Conservation (phyloP, 2,113 vertebrate genomes). For the Nothocercus julius region DNA sequence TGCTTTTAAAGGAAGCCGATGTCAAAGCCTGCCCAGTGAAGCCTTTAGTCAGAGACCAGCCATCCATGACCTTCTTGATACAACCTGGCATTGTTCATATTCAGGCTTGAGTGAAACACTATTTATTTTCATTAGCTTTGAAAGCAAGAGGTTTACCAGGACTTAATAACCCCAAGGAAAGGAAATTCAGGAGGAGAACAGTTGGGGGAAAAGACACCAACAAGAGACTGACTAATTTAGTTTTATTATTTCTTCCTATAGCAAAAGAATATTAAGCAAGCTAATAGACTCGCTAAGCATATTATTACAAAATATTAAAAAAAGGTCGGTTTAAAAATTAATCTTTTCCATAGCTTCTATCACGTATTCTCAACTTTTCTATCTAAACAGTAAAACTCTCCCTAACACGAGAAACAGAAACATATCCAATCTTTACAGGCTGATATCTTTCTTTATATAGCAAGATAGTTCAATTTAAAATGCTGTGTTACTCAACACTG, state of each 20-base stretch:
- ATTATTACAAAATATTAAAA: not conserved
- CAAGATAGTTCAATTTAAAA: slow-evolving; percentile 39
- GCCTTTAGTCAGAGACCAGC: not conserved
- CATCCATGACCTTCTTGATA: not conserved
- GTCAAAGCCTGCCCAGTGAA: not conserved
- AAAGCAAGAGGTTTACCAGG: not conserved
- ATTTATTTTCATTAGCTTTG: not conserved
- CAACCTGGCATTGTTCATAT: not conserved
- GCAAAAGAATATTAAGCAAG: not conserved
- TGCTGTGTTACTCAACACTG: slow-evolving; percentile 19
- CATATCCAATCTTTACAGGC: not conserved
- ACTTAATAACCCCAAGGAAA: not conserved
- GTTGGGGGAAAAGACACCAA: not conserved
- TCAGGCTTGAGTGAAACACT: not conserved
- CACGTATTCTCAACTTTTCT: not conserved
- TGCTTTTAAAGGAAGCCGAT: not conserved
- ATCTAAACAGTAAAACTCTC: not conserved
- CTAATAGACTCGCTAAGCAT: not conserved
- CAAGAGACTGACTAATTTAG: not conserved
- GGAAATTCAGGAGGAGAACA: not conserved
- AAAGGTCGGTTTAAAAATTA: not conserved
- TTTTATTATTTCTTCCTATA: not conserved
- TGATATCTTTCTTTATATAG: not conserved
- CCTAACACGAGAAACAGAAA: not conserved
- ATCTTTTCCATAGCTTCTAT: not conserved